These are phyloP conservation scores for Tenthredo livida DNA, from an alignment of 2,888 invertebrate species.

Conservation along the genomic window DNA sequence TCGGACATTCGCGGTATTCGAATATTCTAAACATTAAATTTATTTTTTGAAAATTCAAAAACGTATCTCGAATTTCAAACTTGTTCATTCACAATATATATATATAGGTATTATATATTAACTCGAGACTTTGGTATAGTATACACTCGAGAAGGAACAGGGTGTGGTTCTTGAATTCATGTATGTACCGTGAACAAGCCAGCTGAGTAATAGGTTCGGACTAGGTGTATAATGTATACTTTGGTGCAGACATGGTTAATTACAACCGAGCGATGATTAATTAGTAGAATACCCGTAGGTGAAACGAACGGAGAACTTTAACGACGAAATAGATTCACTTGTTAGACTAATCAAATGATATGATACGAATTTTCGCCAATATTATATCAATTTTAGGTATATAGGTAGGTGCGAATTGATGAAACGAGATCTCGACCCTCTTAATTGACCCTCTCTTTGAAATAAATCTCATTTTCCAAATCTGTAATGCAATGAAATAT, in stretches of 20 bases:
- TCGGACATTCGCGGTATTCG: too few species aligned
- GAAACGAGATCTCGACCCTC: background rate
- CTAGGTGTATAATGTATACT: background rate
- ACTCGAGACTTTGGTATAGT: too few species aligned
- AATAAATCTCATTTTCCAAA: background rate
- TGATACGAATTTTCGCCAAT: background rate
- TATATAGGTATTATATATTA: too few species aligned
- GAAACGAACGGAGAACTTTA: background rate
- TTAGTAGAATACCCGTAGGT: background rate
- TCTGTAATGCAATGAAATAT: too few species aligned
- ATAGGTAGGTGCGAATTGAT: background rate
- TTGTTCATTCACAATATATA: too few species aligned
- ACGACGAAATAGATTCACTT: background rate
- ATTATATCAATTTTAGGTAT: background rate
- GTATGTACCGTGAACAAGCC: background rate
- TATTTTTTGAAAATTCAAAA: too few species aligned
- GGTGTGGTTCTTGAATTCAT: background rate
- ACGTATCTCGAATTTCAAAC: too few species aligned
- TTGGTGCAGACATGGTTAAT: background rate
- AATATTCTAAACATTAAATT: too few species aligned
- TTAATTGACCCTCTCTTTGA: background rate
- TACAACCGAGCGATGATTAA: background rate
- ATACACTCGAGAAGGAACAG: background rate
- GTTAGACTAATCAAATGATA: background rate
- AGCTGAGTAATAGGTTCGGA: slow-evolving; percentile 1